Conservation (phyloP, 64 coral and sea anemone genomes). For the Orbicella faveolata region DNA sequence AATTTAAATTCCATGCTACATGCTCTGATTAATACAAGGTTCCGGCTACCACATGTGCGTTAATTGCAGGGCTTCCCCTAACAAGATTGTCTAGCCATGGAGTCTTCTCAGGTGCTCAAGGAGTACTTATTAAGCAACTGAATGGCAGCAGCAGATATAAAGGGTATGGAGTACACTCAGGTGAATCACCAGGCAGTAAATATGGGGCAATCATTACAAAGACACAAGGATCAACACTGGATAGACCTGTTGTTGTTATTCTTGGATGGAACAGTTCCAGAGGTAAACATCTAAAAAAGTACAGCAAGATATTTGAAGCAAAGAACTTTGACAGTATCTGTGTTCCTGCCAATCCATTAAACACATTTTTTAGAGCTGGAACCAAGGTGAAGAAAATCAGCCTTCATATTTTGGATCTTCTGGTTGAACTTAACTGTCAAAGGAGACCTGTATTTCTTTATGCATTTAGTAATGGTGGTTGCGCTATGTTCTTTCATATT, state of each 20-base stretch:
- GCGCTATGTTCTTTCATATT: constrained; percentile 87
- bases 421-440: constrained; percentile 40
- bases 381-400: constrained; percentile 78
- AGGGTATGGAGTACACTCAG: neutral
- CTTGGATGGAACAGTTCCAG: constrained; percentile 91
- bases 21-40: too few relatives aligned
- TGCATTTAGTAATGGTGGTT: constrained; percentile 95
- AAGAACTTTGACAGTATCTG: constrained; percentile 71
- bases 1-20: too few relatives aligned
- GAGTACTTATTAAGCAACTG: neutral
- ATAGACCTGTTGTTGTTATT: constrained; percentile 80
- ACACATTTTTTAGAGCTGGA: constrained; percentile 83
- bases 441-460: constrained; percentile 84
- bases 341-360: constrained; percentile 79
- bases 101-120: neutral
- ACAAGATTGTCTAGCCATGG: neutral
- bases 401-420: constrained; percentile 48
- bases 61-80: too few relatives aligned
- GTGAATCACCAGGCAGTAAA: neutral
- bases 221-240: neutral
- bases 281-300: constrained; percentile 82
- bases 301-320: constrained; percentile 80
- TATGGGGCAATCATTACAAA: neutral
- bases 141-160: neutral
- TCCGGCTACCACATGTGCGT: too few relatives aligned